phyloP scores from a whole-genome alignment of 1,140 invertebrate species.

The Heliothis virescens region DNA sequence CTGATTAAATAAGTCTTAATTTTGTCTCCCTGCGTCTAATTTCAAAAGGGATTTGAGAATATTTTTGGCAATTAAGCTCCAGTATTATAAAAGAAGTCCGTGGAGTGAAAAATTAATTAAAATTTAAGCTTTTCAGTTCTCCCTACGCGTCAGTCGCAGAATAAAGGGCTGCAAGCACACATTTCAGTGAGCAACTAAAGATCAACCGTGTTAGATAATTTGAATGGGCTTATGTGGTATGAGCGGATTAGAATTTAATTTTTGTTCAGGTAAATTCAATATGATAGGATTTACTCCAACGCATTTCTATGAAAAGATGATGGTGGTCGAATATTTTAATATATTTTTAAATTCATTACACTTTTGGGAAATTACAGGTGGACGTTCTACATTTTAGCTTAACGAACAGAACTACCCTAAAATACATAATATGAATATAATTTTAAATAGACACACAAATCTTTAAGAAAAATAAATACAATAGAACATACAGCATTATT shows the following conservation, averaged over 20 bases:
- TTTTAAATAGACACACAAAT: neutral
- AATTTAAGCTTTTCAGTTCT: constrained; percentile 75
- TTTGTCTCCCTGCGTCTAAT: constrained; percentile 54
- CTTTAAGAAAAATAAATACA: too few species aligned
- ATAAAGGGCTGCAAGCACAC: constrained; percentile 70
- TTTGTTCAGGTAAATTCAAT: constrained; percentile 50
- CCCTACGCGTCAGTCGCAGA: constrained; percentile 67
- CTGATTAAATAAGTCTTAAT: constrained; percentile 80
- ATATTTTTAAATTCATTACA: neutral
- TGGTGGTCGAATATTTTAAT: neutral
- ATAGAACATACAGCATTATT: neutral
- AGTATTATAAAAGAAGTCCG: constrained; percentile 75
- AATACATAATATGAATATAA: too few species aligned
- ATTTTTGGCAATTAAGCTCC: constrained; percentile 75
- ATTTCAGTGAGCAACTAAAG: constrained; percentile 79
- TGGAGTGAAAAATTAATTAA: constrained; percentile 85
- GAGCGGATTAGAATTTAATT: constrained; percentile 57
- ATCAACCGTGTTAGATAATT: constrained; percentile 77
- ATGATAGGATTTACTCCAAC: constrained; percentile 19
- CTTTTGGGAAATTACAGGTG: neutral
- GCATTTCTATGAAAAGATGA: neutral
- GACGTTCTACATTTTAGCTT: neutral
- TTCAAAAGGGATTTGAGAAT: constrained; percentile 72
- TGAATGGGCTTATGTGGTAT: constrained; percentile 70
- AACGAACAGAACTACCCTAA: neutral